Conservation (phyloP, 2,113 vertebrate species). For the Prunella fulvescens region DNA sequence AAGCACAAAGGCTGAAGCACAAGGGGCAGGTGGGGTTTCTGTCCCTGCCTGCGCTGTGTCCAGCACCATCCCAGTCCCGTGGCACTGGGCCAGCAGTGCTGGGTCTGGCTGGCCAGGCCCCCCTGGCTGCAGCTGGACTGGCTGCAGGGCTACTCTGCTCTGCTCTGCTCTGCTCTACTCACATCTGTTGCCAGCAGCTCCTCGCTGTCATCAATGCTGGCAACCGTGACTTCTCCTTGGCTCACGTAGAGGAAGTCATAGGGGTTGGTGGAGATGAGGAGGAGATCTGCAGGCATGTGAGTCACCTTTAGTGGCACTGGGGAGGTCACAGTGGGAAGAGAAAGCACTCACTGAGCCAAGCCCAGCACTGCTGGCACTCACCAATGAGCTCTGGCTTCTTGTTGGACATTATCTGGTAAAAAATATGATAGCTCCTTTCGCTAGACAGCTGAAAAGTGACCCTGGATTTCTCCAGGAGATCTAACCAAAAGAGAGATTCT, state of each 20-base stretch:
- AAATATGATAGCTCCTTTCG: slow-evolving; percentile 85
- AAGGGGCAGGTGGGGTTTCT: neutral
- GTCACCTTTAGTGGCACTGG: neutral
- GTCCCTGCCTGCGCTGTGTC: fast-evolving
- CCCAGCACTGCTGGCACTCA: slow-evolving; percentile 33
- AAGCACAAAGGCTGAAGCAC: neutral
- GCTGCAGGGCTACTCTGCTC: neutral
- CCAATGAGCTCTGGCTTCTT: slow-evolving; percentile 77
- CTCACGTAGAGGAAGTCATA: slow-evolving; percentile 78
- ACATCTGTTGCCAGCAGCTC: slow-evolving; percentile 77
- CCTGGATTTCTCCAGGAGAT: slow-evolving; percentile 85
- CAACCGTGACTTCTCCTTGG: slow-evolving; percentile 78
- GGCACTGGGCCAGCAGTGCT: neutral
- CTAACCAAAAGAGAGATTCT: slow-evolving; percentile 48
- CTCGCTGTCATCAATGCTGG: slow-evolving; percentile 76
- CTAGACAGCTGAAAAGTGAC: slow-evolving; percentile 83
- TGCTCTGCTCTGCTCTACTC: slow-evolving; percentile 3
- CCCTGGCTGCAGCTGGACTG: neutral
- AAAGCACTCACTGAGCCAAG: neutral
- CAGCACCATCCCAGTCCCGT: fast-evolving
- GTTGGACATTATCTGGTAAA: slow-evolving; percentile 81
- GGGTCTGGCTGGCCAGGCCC: neutral
- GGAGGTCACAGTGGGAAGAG: neutral
- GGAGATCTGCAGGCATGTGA: slow-evolving; percentile 64
- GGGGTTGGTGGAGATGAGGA: slow-evolving; percentile 87